Percentiles rank a stretch among this genome's conserved stretches.
These are phyloP conservation scores for Dissostichus mawsoni DNA, from an alignment of 2,113 vertebrate genomes.

Conservation along the genomic window DNA sequence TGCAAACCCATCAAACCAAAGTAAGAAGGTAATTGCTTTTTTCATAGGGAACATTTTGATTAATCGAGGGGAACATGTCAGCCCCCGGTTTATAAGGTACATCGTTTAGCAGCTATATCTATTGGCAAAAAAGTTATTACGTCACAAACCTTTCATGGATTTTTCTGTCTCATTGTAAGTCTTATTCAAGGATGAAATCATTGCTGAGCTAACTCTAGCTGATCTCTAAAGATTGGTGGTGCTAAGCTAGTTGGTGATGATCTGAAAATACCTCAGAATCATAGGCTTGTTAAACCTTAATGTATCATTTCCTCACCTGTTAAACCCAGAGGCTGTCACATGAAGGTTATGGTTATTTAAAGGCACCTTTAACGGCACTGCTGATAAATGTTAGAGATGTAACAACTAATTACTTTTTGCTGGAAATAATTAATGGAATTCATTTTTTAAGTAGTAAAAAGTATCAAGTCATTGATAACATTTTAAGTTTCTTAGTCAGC, in stretches of 20 bases:
- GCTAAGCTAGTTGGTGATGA: neutral
- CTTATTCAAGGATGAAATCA: neutral
- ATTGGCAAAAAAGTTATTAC: neutral
- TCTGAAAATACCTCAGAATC: neutral
- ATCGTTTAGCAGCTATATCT: neutral
- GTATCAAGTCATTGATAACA: too few species aligned
- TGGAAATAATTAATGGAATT: too few species aligned
- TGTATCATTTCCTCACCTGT: neutral
- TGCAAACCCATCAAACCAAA: too few species aligned
- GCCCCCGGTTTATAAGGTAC: neutral
- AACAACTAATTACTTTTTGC: neutral
- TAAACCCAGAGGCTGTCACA: neutral
- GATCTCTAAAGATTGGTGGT: neutral
- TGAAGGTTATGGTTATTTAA: neutral
- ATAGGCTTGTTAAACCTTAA: neutral
- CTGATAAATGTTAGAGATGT: neutral
- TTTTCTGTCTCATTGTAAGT: neutral
- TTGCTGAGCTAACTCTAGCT: neutral
- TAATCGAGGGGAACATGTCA: too few species aligned
- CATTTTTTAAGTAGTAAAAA: too few species aligned
- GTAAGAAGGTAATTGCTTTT: too few species aligned
- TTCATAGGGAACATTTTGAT: too few species aligned
- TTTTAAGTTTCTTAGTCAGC: slow-evolving; percentile 8
- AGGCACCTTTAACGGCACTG: neutral
- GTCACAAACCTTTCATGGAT: neutral